Percentiles rank a stretch among this genome's conserved stretches.
phyloP scores from a whole-genome alignment of 2,113 vertebrate species.

The Pelobates fuscus region DNA sequence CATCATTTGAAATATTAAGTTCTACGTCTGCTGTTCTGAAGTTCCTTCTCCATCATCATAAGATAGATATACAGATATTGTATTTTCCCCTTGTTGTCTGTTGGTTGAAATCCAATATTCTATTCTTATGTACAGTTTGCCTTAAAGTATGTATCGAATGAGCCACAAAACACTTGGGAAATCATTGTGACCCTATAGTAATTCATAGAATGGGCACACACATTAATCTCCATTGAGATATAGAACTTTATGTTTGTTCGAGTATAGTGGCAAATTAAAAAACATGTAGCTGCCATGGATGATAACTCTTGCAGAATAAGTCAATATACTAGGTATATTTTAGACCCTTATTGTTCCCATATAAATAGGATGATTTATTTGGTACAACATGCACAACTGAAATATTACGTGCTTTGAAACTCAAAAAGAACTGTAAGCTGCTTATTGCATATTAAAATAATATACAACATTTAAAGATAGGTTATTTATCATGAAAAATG shows the following conservation, averaged over 20 bases:
- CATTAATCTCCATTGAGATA: slow-evolving; percentile 17
- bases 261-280: slow-evolving; percentile 6
- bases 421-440: background rate
- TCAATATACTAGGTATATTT: slow-evolving; percentile 8
- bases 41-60: slow-evolving; percentile 12
- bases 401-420: background rate
- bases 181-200: slow-evolving; percentile 13
- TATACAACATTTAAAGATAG: no score
- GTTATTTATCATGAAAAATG: no score
- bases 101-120: background rate
- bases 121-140: slow-evolving; percentile 11
- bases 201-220: slow-evolving; percentile 33
- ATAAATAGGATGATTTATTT: background rate
- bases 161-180: slow-evolving; percentile 16
- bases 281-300: background rate
- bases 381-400: background rate
- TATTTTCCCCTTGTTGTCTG: background rate
- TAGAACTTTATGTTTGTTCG: slow-evolving; percentile 2
- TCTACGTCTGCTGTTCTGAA: slow-evolving; percentile 5
- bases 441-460: no score
- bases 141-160: slow-evolving; percentile 4
- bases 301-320: slow-evolving; percentile 1
- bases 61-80: background rate
- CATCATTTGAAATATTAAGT: slow-evolving; percentile 10
- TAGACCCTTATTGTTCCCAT: background rate